Evolutionary conservation across 2,113 vertebrate genomes (phyloP).

Genomic region (Siniperca knerii): DNA sequence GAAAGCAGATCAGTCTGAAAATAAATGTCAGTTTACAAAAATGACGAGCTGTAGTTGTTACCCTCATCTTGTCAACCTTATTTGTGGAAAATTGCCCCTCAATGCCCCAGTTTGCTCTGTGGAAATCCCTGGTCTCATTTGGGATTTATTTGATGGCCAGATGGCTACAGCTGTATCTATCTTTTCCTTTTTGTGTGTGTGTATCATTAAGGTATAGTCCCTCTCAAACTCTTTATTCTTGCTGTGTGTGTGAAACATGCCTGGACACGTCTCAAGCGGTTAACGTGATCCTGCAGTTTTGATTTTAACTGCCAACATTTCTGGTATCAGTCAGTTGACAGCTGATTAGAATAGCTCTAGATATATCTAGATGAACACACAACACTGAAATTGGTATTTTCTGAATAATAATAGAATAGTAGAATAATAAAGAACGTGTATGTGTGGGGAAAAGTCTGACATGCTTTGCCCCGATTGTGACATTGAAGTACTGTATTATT

Average conservation of each 20-base stretch:
- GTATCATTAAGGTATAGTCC: not conserved
- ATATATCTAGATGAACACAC: not conserved
- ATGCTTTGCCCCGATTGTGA: not conserved
- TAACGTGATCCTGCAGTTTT: not conserved
- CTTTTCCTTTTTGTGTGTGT: not conserved
- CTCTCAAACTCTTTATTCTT: not conserved
- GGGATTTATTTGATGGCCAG: conserved; percentile 43
- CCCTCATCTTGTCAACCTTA: not conserved
- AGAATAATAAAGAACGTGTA: not conserved
- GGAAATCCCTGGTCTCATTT: conserved; percentile 39
- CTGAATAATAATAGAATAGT: not conserved
- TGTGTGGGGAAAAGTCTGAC: not conserved
- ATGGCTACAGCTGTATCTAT: not conserved
- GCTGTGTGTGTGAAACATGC: not conserved
- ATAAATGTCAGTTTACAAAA: not conserved
- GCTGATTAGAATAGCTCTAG: not conserved
- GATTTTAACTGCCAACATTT: not conserved
- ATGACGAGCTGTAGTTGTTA: not conserved
- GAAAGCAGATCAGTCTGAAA: not conserved
- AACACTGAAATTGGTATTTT: not conserved
- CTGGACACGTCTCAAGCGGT: conserved; percentile 13
- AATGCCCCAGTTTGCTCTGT: conserved; percentile 20
- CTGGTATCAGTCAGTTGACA: not conserved
- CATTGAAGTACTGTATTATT: not conserved
- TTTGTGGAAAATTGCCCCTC: not conserved